Evolutionary conservation across 2,113 vertebrate genomes (phyloP), one percentile per base, ranked within the genome.

Genomic region (Panthera uncia): DNA sequence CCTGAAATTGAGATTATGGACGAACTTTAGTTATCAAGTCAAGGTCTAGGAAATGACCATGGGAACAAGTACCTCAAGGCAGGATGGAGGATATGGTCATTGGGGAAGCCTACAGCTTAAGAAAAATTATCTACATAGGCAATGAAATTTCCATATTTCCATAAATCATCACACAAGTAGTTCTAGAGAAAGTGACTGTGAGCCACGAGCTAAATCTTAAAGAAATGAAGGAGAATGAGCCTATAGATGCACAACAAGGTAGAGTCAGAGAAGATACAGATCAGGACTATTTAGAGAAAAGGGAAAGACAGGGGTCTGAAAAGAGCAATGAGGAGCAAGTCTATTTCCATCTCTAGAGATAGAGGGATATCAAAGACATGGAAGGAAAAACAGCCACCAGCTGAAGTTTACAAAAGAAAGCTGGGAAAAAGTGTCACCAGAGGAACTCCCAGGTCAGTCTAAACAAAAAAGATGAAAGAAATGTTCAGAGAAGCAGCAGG

Each of bases 381-480:
- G 27, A 48, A 95, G 25, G 29, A 13, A 88, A 79, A 71, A 55
- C 27, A 87, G 38, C 12, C 38, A 79, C 5, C 38, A 78, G 29
- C 41, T 66, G 10, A 79, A 91, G 83, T 78, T 27, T 66, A 14
- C 13, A 91, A 8, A 55, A n/a, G 68, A 91, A 90, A 89, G 38
- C 36, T 73, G 52, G 45, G 25, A 36, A 41, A 65, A 71, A 25
- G 29, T 13, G 5, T 69, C 29, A 87, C 5, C 4, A n/a, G 55
- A 14, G 36, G 16, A 87, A 95, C 95, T 23, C 0, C 29, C n/a
- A 48, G 29, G 71, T 95, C 12, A 38, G 19, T n/a, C 7, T 63
- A 31, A 96, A 88, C 29, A 76, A 81, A 95, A 94, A 94, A 88
- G 13, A 41, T 69, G n/a, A 90, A 71, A 57, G 50, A 68, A 68